Percentiles rank a stretch among this genome's conserved stretches.
Conservation (phyloP, 2,797 vertebrate species). For the Graptemys geographica region DNA sequence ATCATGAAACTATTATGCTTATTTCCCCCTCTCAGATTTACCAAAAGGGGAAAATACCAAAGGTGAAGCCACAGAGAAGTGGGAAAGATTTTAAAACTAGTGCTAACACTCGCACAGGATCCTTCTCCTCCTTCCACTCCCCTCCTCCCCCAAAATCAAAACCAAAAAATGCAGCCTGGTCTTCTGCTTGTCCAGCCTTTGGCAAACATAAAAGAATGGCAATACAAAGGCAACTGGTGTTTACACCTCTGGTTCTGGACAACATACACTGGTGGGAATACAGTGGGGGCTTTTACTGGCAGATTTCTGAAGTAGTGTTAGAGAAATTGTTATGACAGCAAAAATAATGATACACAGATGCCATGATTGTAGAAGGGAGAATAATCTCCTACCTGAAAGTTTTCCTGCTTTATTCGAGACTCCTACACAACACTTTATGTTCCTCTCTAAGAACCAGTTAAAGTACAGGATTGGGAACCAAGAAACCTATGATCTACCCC, state of each 20-base stretch:
- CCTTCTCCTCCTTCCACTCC: not conserved
- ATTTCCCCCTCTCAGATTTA: not conserved
- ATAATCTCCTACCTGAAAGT: not conserved
- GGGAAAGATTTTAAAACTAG: constrained; percentile 49
- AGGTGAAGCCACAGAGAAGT: not conserved
- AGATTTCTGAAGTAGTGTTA: not conserved
- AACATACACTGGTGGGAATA: not conserved
- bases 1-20: not conserved
- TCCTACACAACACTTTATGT: not conserved
- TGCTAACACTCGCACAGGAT: not conserved
- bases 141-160: not conserved
- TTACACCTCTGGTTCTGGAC: not conserved
- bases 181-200: not conserved
- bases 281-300: not conserved
- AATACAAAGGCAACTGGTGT: not conserved
- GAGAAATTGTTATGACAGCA: not conserved
- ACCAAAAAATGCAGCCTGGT: not conserved
- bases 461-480: not conserved
- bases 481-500: not conserved
- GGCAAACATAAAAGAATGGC: not conserved
- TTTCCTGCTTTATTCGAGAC: not conserved
- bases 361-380: not conserved
- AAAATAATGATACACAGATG: not conserved
- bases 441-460: not conserved
- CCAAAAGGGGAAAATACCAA: not conserved